Conservation (phyloP, 2,888 invertebrate genomes). For the Eupithecia subfuscata region DNA sequence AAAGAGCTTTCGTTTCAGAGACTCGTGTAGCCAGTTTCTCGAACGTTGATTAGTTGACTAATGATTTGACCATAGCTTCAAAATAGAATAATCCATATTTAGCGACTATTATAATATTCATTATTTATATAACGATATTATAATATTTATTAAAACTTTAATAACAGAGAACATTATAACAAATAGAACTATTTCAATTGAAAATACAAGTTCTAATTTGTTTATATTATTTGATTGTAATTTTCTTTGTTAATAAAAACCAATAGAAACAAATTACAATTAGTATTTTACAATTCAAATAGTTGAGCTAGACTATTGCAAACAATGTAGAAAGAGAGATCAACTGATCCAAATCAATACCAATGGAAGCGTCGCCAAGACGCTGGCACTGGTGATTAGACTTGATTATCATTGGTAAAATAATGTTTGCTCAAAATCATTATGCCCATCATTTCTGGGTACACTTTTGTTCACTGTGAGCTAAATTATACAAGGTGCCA, state of each 20-base stretch:
- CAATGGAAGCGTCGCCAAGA: background rate
- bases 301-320: background rate
- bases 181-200: background rate
- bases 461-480: background rate
- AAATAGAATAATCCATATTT: background rate
- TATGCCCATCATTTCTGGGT: background rate
- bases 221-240: background rate
- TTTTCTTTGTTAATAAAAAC: no score
- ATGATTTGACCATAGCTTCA: background rate
- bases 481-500: no score
- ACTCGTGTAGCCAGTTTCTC: background rate
- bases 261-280: background rate
- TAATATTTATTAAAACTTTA: background rate
- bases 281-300: background rate
- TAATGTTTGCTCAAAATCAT: background rate
- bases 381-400: background rate
- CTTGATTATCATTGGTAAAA: background rate
- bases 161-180: background rate
- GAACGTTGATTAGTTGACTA: background rate
- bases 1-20: background rate
- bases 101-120: background rate
- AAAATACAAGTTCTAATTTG: no score
- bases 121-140: no score
- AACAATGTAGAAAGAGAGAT: background rate
- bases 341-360: background rate